A percentile compares a stretch with the other conserved stretches of the same genome.
These are phyloP conservation scores for Buathra laborator DNA, from an alignment of 2,888 invertebrate genomes.

Conservation along the genomic window DNA sequence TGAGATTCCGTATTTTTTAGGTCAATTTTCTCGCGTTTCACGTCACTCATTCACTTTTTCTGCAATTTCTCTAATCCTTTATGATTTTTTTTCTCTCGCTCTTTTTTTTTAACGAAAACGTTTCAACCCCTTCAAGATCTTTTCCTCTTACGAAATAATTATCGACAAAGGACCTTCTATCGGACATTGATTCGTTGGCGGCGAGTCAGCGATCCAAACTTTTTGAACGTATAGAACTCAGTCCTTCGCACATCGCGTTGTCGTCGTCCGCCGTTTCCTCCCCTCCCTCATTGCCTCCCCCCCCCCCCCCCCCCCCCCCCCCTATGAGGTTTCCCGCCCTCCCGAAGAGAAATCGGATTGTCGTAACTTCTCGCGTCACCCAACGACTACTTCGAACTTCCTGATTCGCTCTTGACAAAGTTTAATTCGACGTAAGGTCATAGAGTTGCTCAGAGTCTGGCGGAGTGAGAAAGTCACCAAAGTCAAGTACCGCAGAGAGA, in stretches of 20 bases:
- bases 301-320: slow-evolving; percentile 45
- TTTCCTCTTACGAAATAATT: slow-evolving; percentile 33
- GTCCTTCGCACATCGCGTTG: slow-evolving; percentile 14
- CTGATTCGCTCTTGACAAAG: slow-evolving; percentile 60
- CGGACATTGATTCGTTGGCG: slow-evolving; percentile 39
- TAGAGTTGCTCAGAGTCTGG: slow-evolving; percentile 35
- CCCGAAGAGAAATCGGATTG: slow-evolving; percentile 60
- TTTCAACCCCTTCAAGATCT: neutral
- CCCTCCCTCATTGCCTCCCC: slow-evolving; percentile 60
- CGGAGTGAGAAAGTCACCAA: slow-evolving; percentile 7
- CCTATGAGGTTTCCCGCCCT: slow-evolving; percentile 52
- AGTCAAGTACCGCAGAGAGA: neutral
- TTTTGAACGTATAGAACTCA: slow-evolving; percentile 27
- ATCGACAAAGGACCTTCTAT: slow-evolving; percentile 38
- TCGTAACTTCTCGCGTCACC: slow-evolving; percentile 33
- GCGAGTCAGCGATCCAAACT: slow-evolving; percentile 48
- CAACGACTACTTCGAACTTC: slow-evolving; percentile 57
- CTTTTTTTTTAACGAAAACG: neutral
- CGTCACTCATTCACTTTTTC: neutral
- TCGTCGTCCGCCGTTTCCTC: slow-evolving; percentile 38
- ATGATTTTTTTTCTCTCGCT: neutral
- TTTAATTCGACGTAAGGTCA: slow-evolving; percentile 63
- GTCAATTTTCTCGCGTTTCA: neutral
- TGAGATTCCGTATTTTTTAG: too few relatives aligned
- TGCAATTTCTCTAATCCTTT: neutral